Percentiles rank a stretch among this genome's conserved stretches.
Conservation (phyloP, 2,797 vertebrate genomes). For the Rhadinocentrus ornatus region DNA sequence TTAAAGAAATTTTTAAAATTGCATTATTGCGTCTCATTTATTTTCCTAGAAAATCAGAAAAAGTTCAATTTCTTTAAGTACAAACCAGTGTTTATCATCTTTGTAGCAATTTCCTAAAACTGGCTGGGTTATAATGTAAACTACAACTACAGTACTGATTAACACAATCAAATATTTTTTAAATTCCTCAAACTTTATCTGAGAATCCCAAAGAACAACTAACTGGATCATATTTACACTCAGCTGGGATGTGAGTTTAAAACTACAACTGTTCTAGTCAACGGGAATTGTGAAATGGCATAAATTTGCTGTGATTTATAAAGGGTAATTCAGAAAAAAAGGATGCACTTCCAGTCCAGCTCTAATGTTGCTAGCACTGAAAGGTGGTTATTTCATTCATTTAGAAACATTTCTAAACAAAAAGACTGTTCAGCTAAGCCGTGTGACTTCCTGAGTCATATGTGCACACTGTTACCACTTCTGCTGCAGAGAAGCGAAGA, state of each 20-base stretch:
- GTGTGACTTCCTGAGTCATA: slow-evolving; percentile 2
- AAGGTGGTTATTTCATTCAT: neutral
- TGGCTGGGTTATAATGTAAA: neutral
- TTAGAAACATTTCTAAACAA: neutral
- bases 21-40: slow-evolving; percentile 8
- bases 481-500: neutral
- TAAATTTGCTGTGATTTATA: neutral
- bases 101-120: neutral
- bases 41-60: neutral
- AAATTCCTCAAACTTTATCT: neutral
- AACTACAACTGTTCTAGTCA: neutral
- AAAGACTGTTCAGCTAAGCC: neutral
- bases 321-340: neutral
- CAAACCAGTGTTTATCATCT: neutral
- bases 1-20: slow-evolving; percentile 83
- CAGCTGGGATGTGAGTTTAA: neutral
- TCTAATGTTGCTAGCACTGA: neutral
- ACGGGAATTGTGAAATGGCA: neutral
- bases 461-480: neutral
- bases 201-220: neutral
- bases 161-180: neutral
- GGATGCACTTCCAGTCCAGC: neutral
- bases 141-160: neutral
- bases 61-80: neutral
- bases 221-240: neutral